phyloP scores from a whole-genome alignment of 2,113 vertebrate genomes.

The Montifringilla adamsi region DNA sequence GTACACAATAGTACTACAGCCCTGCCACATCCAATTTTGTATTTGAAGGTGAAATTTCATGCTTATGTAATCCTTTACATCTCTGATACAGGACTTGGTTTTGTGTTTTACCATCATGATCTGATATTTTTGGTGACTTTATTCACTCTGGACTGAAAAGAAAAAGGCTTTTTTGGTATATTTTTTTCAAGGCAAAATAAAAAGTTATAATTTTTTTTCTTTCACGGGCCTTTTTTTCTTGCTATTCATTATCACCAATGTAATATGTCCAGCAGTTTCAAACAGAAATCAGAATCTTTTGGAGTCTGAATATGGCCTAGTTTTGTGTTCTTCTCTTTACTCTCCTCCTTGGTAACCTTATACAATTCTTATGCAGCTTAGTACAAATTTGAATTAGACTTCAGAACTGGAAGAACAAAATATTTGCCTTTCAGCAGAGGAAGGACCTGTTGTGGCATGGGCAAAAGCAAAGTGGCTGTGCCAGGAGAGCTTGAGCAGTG shows the following conservation, averaged over 20 bases:
- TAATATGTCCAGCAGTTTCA: background rate
- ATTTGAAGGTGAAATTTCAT: background rate
- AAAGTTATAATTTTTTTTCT: background rate
- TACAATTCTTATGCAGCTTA: background rate
- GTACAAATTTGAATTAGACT: background rate
- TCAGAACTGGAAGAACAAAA: background rate
- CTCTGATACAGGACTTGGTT: background rate
- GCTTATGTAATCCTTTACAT: background rate
- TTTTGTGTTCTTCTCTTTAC: background rate
- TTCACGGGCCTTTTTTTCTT: background rate
- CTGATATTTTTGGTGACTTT: background rate
- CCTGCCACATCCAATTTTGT: background rate
- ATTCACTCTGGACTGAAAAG: background rate
- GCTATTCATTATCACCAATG: background rate
- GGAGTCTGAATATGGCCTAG: background rate
- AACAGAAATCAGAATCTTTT: background rate
- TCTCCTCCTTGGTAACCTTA: background rate
- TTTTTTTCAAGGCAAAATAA: background rate
- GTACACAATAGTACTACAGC: background rate
- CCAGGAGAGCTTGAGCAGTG: background rate
- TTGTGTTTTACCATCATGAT: background rate
- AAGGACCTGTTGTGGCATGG: background rate
- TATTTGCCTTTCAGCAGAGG: background rate
- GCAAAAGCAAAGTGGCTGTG: background rate
- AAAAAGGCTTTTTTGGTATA: background rate